Conservation (phyloP, 2,888 invertebrate species). For the Thyatira batis region DNA sequence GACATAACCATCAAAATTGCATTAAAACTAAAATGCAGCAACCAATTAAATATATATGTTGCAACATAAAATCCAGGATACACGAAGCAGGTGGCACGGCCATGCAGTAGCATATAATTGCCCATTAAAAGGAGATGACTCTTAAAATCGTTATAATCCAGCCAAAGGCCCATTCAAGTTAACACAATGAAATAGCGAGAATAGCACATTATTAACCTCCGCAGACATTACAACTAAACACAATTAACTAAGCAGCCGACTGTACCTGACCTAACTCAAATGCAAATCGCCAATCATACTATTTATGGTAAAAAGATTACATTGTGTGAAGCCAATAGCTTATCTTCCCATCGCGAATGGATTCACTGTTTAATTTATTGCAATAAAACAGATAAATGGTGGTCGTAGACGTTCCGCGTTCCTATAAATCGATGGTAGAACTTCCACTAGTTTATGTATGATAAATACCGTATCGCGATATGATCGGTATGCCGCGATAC, state of each 20-base stretch:
- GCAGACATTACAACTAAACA: slow-evolving; percentile 48
- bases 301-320: slow-evolving; percentile 80
- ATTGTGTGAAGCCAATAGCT: slow-evolving; percentile 71
- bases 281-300: slow-evolving; percentile 75
- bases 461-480: slow-evolving; percentile 54
- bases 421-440: slow-evolving; percentile 54
- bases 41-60: slow-evolving; percentile 14
- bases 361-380: slow-evolving; percentile 77
- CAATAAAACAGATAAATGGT: slow-evolving; percentile 77
- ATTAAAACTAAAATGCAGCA: slow-evolving; percentile 10
- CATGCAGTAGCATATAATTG: slow-evolving; percentile 62
- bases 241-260: slow-evolving; percentile 65
- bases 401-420: slow-evolving; percentile 72
- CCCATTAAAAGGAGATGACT: slow-evolving; percentile 67
- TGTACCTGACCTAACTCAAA: slow-evolving; percentile 63
- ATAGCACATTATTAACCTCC: slow-evolving; percentile 65
- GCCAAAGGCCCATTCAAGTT: slow-evolving; percentile 56
- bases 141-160: slow-evolving; percentile 53
- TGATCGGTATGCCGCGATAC: slow-evolving; percentile 45
- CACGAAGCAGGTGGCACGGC: slow-evolving; percentile 49
- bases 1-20: background rate
- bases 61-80: slow-evolving; percentile 36
- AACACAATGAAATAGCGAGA: slow-evolving; percentile 74
- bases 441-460: slow-evolving; percentile 49
- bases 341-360: slow-evolving; percentile 72